Base-by-base conservation (phyloP, 2,113 vertebrate genomes). In the Charadrius vociferus region DNA sequence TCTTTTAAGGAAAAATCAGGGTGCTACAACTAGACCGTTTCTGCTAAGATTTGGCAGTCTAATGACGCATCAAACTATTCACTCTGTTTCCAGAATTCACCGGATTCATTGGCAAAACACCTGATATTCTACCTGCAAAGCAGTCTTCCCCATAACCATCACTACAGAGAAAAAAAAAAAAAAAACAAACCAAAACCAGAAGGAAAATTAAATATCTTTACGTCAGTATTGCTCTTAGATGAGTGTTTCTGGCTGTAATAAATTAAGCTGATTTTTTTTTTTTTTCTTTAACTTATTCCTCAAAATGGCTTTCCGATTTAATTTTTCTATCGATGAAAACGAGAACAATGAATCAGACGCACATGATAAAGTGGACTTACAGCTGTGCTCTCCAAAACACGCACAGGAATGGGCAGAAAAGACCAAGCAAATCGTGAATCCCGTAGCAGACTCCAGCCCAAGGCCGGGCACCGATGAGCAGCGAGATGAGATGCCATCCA, bases 221-320 rank as follows among this genome's bases (percentile, higher is more conserved):
- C 43, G 14, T 59, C 43, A 37, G 29, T 26, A 22, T 12, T 41
- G 71, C 80, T 61, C 17, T 45, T 63, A 26, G 21, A 26, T 63
- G 23, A 67, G 10, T 12, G 7, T 55, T 63, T 61, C 72, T 56
- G 20, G 12, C 20, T 32, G 18, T 34, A 71, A 30, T 34, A 78
- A 63, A 27, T 79, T 53, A 65, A 77, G 30, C 43, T 36, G 22
- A 7, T 10, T 30, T 21, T 21, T 52, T 56, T 30, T 58, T 32
- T 5, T 63, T 47, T 50, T n/a, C n/a, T 9, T 29, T 34, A 34
- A 47, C 55, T n/a, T 70, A 32, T 9, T 81, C 37, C 27, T 14
- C 12, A 97, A 68, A 66, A 98, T 98, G 98, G 70, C 86, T 65
- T 98, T 98, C 92, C 98, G 74, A 2, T 98, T 98, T 96, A 98